phyloP scores from a whole-genome alignment of 2,113 vertebrate species.

The Mirza zaza region DNA sequence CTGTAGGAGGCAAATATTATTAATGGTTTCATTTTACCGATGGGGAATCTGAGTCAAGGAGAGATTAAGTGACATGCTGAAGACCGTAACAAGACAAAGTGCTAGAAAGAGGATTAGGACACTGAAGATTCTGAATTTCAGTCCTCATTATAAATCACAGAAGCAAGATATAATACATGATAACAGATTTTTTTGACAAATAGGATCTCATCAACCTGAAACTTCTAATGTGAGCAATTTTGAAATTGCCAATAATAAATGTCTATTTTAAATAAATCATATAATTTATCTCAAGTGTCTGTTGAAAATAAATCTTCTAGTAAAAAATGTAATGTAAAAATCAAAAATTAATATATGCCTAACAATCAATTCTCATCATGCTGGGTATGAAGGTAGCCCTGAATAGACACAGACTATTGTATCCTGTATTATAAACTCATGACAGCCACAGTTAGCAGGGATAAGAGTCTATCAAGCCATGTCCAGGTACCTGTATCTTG shows the following conservation, averaged over 20 bases:
- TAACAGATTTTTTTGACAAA: slow-evolving; percentile 59
- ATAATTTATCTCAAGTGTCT: slow-evolving; percentile 56
- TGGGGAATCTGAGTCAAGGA: slow-evolving; percentile 51
- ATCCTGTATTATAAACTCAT: background rate
- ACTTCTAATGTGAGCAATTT: slow-evolving; percentile 68
- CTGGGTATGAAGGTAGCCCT: background rate
- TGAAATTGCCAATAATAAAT: slow-evolving; percentile 73
- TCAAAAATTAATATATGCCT: slow-evolving; percentile 43
- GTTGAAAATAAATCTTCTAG: slow-evolving; percentile 67
- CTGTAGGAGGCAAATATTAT: slow-evolving; percentile 57
- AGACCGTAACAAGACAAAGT: slow-evolving; percentile 41
- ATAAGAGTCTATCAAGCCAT: background rate
- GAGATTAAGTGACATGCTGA: slow-evolving; percentile 50
- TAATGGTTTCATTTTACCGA: slow-evolving; percentile 64
- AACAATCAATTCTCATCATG: background rate
- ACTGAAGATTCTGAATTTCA: slow-evolving; percentile 50
- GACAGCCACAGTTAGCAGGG: background rate
- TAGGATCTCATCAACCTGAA: slow-evolving; percentile 38
- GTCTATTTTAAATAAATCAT: slow-evolving; percentile 68
- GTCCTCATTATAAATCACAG: slow-evolving; percentile 64
- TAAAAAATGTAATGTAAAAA: background rate
- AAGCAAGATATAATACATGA: slow-evolving; percentile 46
- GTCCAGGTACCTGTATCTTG: background rate
- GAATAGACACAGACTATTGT: background rate
- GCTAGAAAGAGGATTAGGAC: slow-evolving; percentile 39